Percentiles rank a stretch among this genome's conserved stretches.
phyloP scores from a whole-genome alignment of 2,888 invertebrate species.

The Ypsolopha scabrella region DNA sequence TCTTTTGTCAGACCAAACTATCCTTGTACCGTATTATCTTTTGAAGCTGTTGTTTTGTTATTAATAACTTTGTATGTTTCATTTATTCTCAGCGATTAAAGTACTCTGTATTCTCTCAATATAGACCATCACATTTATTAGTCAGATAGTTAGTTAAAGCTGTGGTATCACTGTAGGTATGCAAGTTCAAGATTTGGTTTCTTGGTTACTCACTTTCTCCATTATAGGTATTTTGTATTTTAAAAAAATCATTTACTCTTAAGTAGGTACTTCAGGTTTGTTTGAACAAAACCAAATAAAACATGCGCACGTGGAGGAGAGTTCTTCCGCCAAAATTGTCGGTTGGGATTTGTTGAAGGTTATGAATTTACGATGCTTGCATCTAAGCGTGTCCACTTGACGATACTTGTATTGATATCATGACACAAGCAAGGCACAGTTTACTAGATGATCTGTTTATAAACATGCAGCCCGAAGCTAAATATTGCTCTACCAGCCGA shows the following conservation, averaged over 20 bases:
- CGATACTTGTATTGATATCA: background rate
- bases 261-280: background rate
- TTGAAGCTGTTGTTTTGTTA: no score
- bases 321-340: background rate
- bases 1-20: no score
- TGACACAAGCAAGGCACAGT: conserved; percentile 15
- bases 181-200: no score
- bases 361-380: background rate
- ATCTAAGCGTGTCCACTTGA: background rate
- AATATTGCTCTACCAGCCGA: conserved; percentile 14
- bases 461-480: conserved; percentile 28
- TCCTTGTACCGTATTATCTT: no score
- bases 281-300: background rate
- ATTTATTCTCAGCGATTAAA: no score
- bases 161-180: no score
- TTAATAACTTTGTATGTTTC: no score
- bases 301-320: background rate
- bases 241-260: background rate
- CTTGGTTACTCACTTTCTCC: no score
- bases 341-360: background rate
- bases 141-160: no score
- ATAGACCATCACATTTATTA: no score
- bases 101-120: no score
- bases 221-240: background rate
- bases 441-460: conserved; percentile 29